These are phyloP conservation scores for Macrobrachium rosenbergii DNA, from an alignment of 1,140 invertebrate genomes.

Conservation along the genomic window DNA sequence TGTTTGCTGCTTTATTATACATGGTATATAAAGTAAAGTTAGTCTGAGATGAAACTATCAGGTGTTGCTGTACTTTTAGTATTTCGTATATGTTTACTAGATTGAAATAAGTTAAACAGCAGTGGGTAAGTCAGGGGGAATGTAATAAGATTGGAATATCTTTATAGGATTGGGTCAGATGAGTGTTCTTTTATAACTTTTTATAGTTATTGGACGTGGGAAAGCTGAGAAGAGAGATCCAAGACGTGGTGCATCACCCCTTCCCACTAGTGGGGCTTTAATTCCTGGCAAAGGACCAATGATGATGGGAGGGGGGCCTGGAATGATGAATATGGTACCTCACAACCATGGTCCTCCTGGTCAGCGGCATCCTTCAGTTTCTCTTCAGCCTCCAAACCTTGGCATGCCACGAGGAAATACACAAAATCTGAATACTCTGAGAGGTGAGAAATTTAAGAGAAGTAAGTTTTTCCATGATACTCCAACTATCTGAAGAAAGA, in stretches of 20 bases:
- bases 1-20: too few species aligned
- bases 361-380: conserved; percentile 41
- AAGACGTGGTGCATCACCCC: conserved; percentile 46
- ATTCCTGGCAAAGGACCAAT: conserved; percentile 43
- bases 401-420: conserved; percentile 47
- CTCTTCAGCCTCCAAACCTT: conserved; percentile 48
- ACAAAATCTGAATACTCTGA: conserved; percentile 48
- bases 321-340: conserved; percentile 40
- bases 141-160: too few species aligned
- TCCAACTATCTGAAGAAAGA: too few species aligned
- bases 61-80: too few species aligned
- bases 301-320: conserved; percentile 44
- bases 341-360: conserved; percentile 44
- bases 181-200: not conserved
- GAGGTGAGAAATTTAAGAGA: conserved; percentile 32
- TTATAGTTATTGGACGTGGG: conserved; percentile 45
- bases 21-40: too few species aligned
- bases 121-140: too few species aligned
- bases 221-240: conserved; percentile 48
- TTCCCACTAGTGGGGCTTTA: conserved; percentile 44
- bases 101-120: too few species aligned
- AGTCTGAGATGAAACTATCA: too few species aligned
- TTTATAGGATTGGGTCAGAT: too few species aligned
- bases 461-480: not conserved
- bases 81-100: too few species aligned